Percentiles rank a stretch among this genome's conserved stretches.
Evolutionary conservation across 2,797 vertebrate genomes (phyloP).

Genomic region (Chelon labrosus): DNA sequence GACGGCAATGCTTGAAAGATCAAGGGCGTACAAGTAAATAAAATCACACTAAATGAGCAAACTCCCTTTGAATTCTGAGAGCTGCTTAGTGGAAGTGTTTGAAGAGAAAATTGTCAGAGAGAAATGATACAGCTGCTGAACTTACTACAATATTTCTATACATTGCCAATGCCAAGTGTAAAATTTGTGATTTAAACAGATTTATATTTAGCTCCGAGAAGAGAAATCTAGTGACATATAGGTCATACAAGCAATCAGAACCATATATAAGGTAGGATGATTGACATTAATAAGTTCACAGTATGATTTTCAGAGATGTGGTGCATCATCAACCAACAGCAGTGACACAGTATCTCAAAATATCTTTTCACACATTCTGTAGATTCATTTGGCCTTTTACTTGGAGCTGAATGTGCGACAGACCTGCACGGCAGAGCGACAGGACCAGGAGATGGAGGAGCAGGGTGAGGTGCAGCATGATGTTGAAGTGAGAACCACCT

Average conservation of each 20-base stretch:
- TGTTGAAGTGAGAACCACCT: conserved; percentile 76
- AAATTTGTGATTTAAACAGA: neutral
- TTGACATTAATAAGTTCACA: neutral
- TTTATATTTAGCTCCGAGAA: neutral
- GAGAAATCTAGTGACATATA: neutral
- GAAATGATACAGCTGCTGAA: conserved; percentile 11
- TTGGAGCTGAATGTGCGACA: conserved; percentile 41
- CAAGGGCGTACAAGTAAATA: conserved; percentile 1
- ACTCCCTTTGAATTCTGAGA: conserved; percentile 17
- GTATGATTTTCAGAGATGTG: neutral
- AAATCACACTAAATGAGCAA: conserved; percentile 2
- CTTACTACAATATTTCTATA: conserved; percentile 11
- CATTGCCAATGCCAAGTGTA: neutral
- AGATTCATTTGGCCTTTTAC: neutral
- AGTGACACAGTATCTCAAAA: conserved; percentile 3
- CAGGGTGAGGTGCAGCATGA: conserved; percentile 79
- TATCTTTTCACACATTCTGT: conserved; percentile 6
- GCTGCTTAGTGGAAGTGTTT: conserved; percentile 1
- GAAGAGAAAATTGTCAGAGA: conserved; percentile 5
- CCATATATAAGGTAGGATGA: neutral
- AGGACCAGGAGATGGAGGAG: conserved; percentile 77
- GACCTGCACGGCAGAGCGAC: conserved; percentile 67
- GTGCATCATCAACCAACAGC: conserved; percentile 10
- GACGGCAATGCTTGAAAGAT: neutral
- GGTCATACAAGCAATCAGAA: neutral